Evolutionary conservation across 2,113 vertebrate species (phyloP).

Genomic region (Hirundichthys speculiger): DNA sequence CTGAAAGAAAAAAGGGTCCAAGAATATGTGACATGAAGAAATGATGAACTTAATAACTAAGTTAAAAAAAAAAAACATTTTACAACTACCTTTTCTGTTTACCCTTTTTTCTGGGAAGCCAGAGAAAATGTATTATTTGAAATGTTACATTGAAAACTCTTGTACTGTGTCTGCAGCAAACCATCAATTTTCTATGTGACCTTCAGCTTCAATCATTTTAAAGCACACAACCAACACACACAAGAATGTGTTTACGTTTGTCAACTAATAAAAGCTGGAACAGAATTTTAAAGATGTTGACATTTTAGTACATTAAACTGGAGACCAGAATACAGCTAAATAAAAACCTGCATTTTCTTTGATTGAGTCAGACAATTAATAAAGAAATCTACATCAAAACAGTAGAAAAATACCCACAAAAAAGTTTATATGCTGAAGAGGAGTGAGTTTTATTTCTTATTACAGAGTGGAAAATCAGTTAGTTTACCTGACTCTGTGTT

Average conservation of each 20-base stretch:
- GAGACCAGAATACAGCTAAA: neutral
- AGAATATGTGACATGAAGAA: neutral
- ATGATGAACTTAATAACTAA: slow-evolving; percentile 14
- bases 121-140: slow-evolving; percentile 50
- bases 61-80: slow-evolving; percentile 25
- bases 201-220: slow-evolving; percentile 36
- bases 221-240: neutral
- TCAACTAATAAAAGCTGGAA: slow-evolving; percentile 10
- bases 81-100: slow-evolving; percentile 21
- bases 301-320: neutral
- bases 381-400: no score
- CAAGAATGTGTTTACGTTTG: neutral
- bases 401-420: no score
- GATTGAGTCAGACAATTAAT: no score
- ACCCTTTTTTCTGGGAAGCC: slow-evolving; percentile 19
- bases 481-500: no score
- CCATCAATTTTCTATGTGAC: slow-evolving; percentile 41
- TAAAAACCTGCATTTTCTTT: neutral
- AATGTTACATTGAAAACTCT: slow-evolving; percentile 28
- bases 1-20: neutral
- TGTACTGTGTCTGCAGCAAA: slow-evolving; percentile 29
- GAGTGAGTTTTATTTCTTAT: no score
- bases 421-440: no score
- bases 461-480: no score
- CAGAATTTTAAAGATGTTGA: neutral